phyloP scores from a whole-genome alignment of 2,797 vertebrate genomes.

The Cetoscarus ocellatus region DNA sequence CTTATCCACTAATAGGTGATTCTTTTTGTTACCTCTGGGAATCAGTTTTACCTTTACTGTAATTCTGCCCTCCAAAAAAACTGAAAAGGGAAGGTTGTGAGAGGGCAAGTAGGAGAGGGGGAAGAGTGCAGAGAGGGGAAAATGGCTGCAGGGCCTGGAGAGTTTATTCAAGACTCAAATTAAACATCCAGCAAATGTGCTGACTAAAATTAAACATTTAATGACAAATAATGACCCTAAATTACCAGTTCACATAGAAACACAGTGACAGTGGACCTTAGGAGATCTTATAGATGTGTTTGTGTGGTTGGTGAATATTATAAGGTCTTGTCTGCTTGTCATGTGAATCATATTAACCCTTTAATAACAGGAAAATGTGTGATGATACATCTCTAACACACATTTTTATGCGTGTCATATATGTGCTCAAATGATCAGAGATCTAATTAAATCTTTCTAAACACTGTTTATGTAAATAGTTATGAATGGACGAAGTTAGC shows the following conservation, averaged over 20 bases:
- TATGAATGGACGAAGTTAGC: too few species aligned
- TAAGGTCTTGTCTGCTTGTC: slow-evolving; percentile 12
- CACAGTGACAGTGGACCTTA: neutral
- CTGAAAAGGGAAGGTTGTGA: neutral
- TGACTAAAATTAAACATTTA: slow-evolving; percentile 89
- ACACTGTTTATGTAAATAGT: too few species aligned
- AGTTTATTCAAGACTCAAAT: slow-evolving; percentile 93
- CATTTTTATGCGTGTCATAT: slow-evolving; percentile 6
- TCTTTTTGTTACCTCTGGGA: slow-evolving; percentile 52
- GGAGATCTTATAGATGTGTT: neutral
- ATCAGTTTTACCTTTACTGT: slow-evolving; percentile 39
- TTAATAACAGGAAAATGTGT: slow-evolving; percentile 14
- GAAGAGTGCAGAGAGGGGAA: slow-evolving; percentile 16
- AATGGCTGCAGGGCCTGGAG: slow-evolving; percentile 67
- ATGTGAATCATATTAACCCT: slow-evolving; percentile 11
- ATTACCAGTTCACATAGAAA: slow-evolving; percentile 84
- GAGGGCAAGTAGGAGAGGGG: neutral
- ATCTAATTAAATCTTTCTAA: too few species aligned
- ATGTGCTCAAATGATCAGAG: neutral
- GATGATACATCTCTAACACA: neutral
- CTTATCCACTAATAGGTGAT: slow-evolving; percentile 48
- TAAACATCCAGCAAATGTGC: slow-evolving; percentile 88
- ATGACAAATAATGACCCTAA: slow-evolving; percentile 87
- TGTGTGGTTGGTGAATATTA: slow-evolving; percentile 6
- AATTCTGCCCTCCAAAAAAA: slow-evolving; percentile 38